phyloP scores from a whole-genome alignment of 2,888 invertebrate species.

The Epinotia nisella region DNA sequence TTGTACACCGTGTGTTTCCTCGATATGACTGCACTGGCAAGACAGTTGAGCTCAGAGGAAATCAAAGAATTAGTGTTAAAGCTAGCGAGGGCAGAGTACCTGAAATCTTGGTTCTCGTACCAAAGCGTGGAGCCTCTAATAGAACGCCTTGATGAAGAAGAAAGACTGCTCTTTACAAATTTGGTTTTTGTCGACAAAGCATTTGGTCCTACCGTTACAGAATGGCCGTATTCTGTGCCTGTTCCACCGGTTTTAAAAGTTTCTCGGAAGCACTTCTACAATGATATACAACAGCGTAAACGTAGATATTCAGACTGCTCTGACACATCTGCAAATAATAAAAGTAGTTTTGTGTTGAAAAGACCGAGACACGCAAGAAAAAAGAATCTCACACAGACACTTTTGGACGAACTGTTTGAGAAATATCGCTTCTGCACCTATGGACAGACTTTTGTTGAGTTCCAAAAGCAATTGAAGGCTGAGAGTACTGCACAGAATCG shows the following conservation, averaged over 20 bases:
- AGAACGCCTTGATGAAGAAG: conserved; percentile 56
- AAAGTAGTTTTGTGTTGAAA: too few relatives aligned
- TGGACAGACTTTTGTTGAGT: conserved; percentile 61
- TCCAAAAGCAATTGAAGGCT: conserved; percentile 57
- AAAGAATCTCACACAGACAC: too few relatives aligned
- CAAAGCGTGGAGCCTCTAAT: conserved; percentile 62
- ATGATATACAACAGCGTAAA: conserved; percentile 13
- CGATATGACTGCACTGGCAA: conserved; percentile 58
- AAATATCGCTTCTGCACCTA: conserved; percentile 65
- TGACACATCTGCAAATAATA: too few relatives aligned
- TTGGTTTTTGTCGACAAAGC: conserved; percentile 61
- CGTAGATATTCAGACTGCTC: too few relatives aligned
- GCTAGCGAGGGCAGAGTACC: conserved; percentile 61
- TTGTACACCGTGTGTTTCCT: conserved; percentile 61
- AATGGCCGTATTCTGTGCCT: conserved; percentile 59
- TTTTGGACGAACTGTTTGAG: conserved; percentile 64
- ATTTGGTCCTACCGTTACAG: conserved; percentile 52
- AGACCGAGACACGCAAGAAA: too few relatives aligned
- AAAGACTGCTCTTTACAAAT: conserved; percentile 59
- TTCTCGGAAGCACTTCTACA: conserved; percentile 44
- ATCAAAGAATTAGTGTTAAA: conserved; percentile 58
- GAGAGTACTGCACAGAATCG: conserved; percentile 61
- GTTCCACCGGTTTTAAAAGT: conserved; percentile 26
- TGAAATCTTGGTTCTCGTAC: conserved; percentile 59
- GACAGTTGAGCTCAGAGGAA: conserved; percentile 56